Evolutionary conservation across 2,113 vertebrate genomes (phyloP).

Genomic region (Vidua chalybeata): DNA sequence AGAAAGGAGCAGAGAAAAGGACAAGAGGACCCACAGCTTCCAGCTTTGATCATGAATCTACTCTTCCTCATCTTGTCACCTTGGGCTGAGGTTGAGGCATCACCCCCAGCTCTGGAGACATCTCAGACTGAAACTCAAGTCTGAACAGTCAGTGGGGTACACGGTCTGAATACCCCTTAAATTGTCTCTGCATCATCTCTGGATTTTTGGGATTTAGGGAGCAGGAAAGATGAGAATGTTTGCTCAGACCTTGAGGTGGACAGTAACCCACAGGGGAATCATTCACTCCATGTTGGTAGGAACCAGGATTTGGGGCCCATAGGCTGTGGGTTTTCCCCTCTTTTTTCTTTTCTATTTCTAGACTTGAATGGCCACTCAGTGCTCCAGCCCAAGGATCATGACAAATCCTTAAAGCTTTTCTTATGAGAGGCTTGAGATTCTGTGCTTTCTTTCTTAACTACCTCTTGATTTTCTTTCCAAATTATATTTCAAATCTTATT

Average conservation of each 20-base stretch:
- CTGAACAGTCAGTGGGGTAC: neutral
- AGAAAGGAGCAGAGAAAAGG: neutral
- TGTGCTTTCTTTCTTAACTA: neutral
- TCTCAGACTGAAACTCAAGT: neutral
- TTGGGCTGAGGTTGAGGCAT: neutral
- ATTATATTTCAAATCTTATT: neutral
- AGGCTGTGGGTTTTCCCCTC: neutral
- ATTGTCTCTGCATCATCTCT: neutral
- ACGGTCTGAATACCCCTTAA: neutral
- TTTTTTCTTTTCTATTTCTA: neutral
- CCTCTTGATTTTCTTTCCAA: neutral
- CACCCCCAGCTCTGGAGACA: accelerated
- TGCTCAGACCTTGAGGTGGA: neutral
- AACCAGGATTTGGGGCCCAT: neutral
- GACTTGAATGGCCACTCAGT: neutral
- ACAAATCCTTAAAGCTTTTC: neutral
- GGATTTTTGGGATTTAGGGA: neutral
- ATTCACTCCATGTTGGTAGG: neutral
- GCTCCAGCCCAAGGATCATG: neutral
- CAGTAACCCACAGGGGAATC: neutral
- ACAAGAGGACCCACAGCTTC: neutral
- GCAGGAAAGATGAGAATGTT: neutral
- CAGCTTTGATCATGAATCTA: neutral
- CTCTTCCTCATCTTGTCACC: neutral
- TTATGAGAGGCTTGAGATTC: neutral